Conservation (phyloP, 2,888 invertebrate genomes). For the Endotricha flammealis region DNA sequence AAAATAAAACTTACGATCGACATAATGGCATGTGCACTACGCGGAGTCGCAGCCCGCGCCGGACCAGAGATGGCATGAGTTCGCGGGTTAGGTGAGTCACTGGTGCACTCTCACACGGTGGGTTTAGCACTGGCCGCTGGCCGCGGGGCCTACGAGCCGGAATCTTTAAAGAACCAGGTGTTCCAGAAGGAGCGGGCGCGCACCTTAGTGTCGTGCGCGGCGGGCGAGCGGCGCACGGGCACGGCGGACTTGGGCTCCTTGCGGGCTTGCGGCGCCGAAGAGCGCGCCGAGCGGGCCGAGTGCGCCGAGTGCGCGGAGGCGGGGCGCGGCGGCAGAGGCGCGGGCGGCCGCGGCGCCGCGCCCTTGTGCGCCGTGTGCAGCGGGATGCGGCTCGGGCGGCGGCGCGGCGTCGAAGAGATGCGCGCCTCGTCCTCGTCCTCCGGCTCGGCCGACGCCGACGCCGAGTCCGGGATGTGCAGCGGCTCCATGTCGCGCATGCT, state of each 20-base stretch:
- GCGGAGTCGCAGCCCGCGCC: constrained; percentile 26
- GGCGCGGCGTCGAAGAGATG: constrained; percentile 75
- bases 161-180: constrained; percentile 56
- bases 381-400: constrained; percentile 83
- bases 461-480: constrained; percentile 52
- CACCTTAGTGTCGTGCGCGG: constrained; percentile 81
- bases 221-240: constrained; percentile 53
- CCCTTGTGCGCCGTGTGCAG: constrained; percentile 74
- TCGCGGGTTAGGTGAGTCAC: constrained; percentile 30
- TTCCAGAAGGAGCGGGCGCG: constrained; percentile 84
- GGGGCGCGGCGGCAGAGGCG: constrained; percentile 64
- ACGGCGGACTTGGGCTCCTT: constrained; percentile 58
- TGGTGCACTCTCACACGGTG: constrained; percentile 54
- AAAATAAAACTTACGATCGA: constrained; percentile 69
- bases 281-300: constrained; percentile 38
- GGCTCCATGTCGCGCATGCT: constrained; percentile 71
- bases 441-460: constrained; percentile 35
- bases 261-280: constrained; percentile 43
- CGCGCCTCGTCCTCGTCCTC: constrained; percentile 77
- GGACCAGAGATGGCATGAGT: constrained; percentile 34
- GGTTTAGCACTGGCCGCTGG: constrained; percentile 27
- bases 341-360: constrained; percentile 76
- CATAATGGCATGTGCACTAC: constrained; percentile 67
- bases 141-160: constrained; percentile 21
- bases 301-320: constrained; percentile 34